Evolutionary conservation across 2,113 vertebrate species (phyloP).

Genomic region (Arvicanthis niloticus): DNA sequence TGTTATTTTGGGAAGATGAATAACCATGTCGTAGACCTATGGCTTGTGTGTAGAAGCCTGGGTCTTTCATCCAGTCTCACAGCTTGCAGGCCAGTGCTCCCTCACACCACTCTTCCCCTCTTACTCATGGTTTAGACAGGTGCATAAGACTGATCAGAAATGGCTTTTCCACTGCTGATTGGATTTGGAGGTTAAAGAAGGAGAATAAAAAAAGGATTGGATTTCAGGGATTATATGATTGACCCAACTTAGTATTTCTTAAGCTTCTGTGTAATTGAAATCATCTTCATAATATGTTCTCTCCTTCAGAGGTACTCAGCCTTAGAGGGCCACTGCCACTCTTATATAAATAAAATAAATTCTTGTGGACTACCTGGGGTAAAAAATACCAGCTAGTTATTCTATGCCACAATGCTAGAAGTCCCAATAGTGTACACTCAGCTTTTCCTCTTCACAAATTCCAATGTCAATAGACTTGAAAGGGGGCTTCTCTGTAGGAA

Average conservation of each 20-base stretch:
- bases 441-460: background rate
- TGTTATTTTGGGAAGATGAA: background rate
- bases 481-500: background rate
- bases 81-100: background rate
- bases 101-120: background rate
- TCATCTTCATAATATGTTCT: conserved; percentile 68
- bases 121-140: background rate
- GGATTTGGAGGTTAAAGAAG: conserved; percentile 47
- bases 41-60: background rate
- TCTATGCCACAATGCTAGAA: background rate
- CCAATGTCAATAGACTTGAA: background rate
- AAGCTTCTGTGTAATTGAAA: conserved; percentile 77
- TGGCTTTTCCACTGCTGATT: conserved; percentile 57
- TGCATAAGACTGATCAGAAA: conserved; percentile 31
- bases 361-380: background rate
- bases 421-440: background rate
- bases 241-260: conserved; percentile 72
- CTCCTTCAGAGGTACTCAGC: background rate
- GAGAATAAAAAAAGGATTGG: conserved; percentile 63
- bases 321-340: conserved; percentile 12
- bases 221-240: conserved; percentile 77
- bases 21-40: background rate
- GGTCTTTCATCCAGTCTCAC: background rate
- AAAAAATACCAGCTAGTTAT: background rate
- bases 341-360: background rate